Base-by-base conservation (phyloP, 2,113 vertebrate genomes). In the Perccottus glenii region DNA sequence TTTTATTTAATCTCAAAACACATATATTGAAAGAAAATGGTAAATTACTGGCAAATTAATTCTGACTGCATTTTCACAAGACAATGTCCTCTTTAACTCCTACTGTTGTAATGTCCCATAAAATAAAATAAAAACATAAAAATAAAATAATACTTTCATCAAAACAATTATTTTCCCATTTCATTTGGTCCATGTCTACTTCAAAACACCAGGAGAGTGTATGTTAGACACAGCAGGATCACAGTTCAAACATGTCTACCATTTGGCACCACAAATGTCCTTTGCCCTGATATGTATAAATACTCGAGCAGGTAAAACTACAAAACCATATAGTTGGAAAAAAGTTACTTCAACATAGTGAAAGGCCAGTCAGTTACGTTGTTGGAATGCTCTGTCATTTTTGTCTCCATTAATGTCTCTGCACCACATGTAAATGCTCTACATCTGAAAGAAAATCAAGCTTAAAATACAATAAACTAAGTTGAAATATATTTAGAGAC, bases 231-330 rank as follows among this genome's bases (percentile, higher is more conserved):
- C 38, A 64, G 33, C 67, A 64, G 46, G 67, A 36, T 67, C 55
- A 60, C 43, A 44, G 9, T 65, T 69, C 16, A 61, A 60, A 45
- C 52, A 74, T 60, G 33, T 72, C 32, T 72, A n/a, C 73, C 61
- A 77, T 89, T 90, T 90, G 89, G 87, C 87, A 90, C 87, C 11
- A 70, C 19, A 33, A 49, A 64, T 66, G 58, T 63, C 47, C 70
- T 78, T 80, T 68, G 77, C 79, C 63, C 60, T 59, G 67, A 59
- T 75, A 63, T 59, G 61, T 76, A 15, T 47, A 60, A 85, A 85
- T 78, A 83, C 73, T 81, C 5, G 4, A 69, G 64, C 32, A 49
- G 67, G 78, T 85, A 66, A 59, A 55, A 70, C 16, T 33, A 44
- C 44, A 73, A 78, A 75, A n/a, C n/a, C n/a, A n/a, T n/a, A n/a